These are phyloP conservation scores for Pelmatolapia mariae DNA, from an alignment of 2,113 vertebrate genomes.

Conservation along the genomic window DNA sequence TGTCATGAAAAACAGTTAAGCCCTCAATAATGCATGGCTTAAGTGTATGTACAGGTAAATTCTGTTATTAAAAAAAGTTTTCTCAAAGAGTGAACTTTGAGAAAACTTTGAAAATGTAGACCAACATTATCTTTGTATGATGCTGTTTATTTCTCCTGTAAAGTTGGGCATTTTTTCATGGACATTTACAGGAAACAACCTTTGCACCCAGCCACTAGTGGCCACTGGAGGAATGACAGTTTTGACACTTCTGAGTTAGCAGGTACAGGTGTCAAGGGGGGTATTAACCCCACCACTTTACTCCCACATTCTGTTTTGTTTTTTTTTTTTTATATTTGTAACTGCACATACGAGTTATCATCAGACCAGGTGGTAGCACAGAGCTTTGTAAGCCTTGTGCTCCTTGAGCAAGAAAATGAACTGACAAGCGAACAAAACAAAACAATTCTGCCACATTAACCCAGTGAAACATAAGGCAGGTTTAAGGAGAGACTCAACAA, in stretches of 20 bases:
- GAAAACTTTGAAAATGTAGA: background rate
- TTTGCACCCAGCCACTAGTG: background rate
- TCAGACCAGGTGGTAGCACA: background rate
- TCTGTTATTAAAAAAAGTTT: background rate
- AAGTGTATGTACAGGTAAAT: background rate
- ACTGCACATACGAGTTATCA: background rate
- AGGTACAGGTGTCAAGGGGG: background rate
- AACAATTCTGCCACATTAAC: background rate
- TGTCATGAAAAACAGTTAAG: background rate
- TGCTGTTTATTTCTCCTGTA: background rate
- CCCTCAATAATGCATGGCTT: background rate
- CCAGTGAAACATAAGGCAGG: background rate
- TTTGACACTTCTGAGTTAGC: background rate
- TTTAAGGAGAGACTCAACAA: background rate
- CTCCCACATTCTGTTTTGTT: background rate
- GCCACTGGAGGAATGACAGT: background rate
- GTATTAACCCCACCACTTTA: background rate
- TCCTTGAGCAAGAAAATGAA: background rate
- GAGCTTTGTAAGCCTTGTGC: background rate
- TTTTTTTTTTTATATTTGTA: background rate
- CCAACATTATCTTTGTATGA: background rate
- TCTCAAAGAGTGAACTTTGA: background rate
- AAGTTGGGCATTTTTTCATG: rapidly evolving
- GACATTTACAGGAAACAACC: background rate
- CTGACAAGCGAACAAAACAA: background rate